phyloP scores from a whole-genome alignment of 2,888 invertebrate species.

The Drosophila mayaguana region DNA sequence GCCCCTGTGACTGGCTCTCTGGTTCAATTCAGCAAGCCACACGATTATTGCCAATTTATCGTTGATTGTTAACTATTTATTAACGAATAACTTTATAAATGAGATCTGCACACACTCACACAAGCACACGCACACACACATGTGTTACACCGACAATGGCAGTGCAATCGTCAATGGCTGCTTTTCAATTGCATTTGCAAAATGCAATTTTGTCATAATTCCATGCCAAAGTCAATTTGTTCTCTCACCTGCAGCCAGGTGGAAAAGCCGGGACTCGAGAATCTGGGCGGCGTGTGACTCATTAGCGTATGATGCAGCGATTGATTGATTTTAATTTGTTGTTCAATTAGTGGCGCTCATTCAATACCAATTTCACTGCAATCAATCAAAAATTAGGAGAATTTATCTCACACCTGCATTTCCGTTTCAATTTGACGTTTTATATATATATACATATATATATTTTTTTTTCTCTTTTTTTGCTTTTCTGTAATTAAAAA shows the following conservation, averaged over 20 bases:
- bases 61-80: constrained; percentile 78
- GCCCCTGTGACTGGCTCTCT: constrained; percentile 32
- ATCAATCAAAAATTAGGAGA: constrained; percentile 50
- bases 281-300: constrained; percentile 28
- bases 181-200: constrained; percentile 52
- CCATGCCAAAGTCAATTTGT: constrained; percentile 30
- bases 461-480: background rate
- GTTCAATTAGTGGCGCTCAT: constrained; percentile 74
- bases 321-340: constrained; percentile 74
- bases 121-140: background rate
- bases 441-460: background rate
- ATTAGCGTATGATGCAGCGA: constrained; percentile 45
- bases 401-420: constrained; percentile 6
- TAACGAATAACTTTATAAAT: constrained; percentile 76
- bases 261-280: background rate
- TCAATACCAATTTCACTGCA: constrained; percentile 49
- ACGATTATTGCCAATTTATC: constrained; percentile 68
- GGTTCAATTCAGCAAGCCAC: constrained; percentile 33
- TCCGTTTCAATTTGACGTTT: background rate
- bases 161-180: constrained; percentile 31
- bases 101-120: constrained; percentile 28
- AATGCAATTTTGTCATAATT: constrained; percentile 66
- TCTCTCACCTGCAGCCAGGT: constrained; percentile 1
- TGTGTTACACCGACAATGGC: constrained; percentile 4
- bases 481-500: constrained; percentile 10